Evolutionary conservation across 2,797 vertebrate species (phyloP), one percentile per base, ranked within the genome.

Genomic region (Tapera naevia): DNA sequence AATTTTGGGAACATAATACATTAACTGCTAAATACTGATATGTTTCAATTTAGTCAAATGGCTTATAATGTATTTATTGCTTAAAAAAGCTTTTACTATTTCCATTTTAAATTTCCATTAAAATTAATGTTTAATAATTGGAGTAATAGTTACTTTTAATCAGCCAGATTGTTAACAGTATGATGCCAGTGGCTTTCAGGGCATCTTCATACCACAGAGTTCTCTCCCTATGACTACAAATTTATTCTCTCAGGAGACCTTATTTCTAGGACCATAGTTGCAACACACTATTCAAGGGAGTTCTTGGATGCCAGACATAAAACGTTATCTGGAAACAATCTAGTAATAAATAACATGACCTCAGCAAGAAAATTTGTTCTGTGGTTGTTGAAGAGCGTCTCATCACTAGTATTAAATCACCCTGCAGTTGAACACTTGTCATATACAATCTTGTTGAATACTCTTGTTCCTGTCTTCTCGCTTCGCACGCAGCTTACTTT

Each of bases 291-390:
- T 80, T 91, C 9, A 43, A 70, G 56, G 85, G 46, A 85, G 54
- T 87, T 76, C 65, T 27, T 90, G 43, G 30, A 72, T 82, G 46
- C 58, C 39, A 82, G 74, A 48, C 51, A 21, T 64, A 48, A 82
- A 88, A 62, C 0, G 0, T 73, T 87, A 89, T 82, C 60, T 87
- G 88, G 60, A 87, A 93, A 86, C 50, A 79, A 19, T 81, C 33
- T 84, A 86, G 22, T 80, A 88, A 64, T 66, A 71, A 88, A 50
- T 88, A 80, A 43, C 66, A 89, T 80, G 85, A 94, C 64, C 30
- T 92, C 91, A 94, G 72, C 64, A 82, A 85, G 71, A 48, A 89
- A 66, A 89, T 66, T 75, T 91, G 17, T 71, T 84, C 50, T 85
- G 64, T 81, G 56, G 32, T 5, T 82, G 51, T 91, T 82, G 64